These are phyloP conservation scores for Tokudaia tokunoshimensis DNA, from an alignment of 2,797 vertebrate species.

Conservation along the genomic window DNA sequence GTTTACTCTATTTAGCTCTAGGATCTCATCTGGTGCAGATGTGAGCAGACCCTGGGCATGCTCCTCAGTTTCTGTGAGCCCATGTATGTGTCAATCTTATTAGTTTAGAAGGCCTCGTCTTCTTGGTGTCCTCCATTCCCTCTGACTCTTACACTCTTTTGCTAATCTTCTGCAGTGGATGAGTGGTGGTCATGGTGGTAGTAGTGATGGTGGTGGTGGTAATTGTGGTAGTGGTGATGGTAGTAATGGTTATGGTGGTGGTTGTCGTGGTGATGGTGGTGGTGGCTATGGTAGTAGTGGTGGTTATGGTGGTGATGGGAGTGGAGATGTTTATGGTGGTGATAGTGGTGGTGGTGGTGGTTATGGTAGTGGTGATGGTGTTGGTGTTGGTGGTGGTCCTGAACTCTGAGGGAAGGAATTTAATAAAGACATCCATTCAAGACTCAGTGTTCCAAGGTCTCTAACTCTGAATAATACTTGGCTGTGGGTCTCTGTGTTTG, in stretches of 20 bases:
- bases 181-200: not conserved
- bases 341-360: not conserved
- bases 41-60: not conserved
- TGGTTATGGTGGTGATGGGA: not conserved
- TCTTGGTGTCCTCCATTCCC: not conserved
- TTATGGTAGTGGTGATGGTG: too few relatives aligned
- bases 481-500: not conserved
- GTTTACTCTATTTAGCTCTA: too few relatives aligned
- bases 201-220: not conserved
- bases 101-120: not conserved
- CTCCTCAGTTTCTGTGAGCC: not conserved
- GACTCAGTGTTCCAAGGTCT: not conserved
- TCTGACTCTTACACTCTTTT: not conserved
- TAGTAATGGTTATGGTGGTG: too few relatives aligned
- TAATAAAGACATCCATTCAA: not conserved
- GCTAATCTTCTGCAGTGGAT: not conserved
- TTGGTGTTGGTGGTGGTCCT: not conserved
- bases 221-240: too few relatives aligned
- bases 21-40: not conserved
- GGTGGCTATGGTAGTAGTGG: not conserved
- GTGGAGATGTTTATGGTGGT: not conserved
- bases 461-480: not conserved
- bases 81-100: not conserved
- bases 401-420: not conserved
- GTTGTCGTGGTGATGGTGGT: not conserved